Conservation (phyloP, 2,888 invertebrate species). For the Cyrtodaria siliqua region DNA sequence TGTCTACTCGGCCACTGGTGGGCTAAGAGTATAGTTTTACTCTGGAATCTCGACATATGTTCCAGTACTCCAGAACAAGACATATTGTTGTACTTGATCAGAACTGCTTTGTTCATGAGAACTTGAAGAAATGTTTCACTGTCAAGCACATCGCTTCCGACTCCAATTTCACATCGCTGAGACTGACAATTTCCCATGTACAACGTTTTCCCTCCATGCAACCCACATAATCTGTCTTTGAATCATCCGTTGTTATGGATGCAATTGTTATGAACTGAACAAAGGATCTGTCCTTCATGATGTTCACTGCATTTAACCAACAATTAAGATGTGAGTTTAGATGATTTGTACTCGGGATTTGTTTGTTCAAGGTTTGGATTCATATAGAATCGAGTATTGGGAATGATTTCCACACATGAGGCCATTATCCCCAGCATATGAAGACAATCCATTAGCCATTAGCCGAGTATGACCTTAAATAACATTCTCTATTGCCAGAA, state of each 20-base stretch:
- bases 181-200: not conserved
- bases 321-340: no score
- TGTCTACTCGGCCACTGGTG: slow-evolving; percentile 23
- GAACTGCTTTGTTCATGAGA: not conserved
- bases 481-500: slow-evolving; percentile 1
- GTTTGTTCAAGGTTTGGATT: slow-evolving; percentile 32
- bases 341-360: not conserved
- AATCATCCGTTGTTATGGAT: no score
- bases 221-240: not conserved
- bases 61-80: slow-evolving; percentile 23
- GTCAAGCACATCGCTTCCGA: not conserved
- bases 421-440: slow-evolving; percentile 38
- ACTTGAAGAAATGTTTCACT: slow-evolving; percentile 14
- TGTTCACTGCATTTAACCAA: slow-evolving; percentile 27
- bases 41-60: slow-evolving; percentile 15
- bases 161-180: slow-evolving; percentile 7
- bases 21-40: slow-evolving; percentile 28
- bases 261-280: not conserved
- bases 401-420: slow-evolving; percentile 39
- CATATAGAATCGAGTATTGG: slow-evolving; percentile 33
- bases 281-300: slow-evolving; percentile 15
- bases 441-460: slow-evolving; percentile 11
- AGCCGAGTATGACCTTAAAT: slow-evolving; percentile 9
- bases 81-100: slow-evolving; percentile 18
- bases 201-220: slow-evolving; percentile 9